Evolutionary conservation across 2,888 invertebrate genomes (phyloP).

Genomic region (Xanthia togata): DNA sequence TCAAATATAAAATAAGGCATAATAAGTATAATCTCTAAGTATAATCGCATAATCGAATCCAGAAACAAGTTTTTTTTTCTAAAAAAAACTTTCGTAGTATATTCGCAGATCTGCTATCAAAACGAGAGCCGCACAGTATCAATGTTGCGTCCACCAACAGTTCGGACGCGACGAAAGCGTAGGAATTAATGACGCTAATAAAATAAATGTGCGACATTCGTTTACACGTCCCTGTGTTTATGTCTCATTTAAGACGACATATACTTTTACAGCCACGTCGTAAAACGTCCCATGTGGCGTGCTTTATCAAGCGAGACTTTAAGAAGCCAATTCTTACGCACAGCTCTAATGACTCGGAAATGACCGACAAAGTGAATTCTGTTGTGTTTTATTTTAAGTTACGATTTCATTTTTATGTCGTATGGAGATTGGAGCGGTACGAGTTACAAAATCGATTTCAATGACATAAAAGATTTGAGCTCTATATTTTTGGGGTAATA

Average conservation of each 20-base stretch:
- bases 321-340: conserved; percentile 79
- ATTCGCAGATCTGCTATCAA: conserved; percentile 17
- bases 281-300: conserved; percentile 87
- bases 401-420: conserved; percentile 64
- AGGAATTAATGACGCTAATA: conserved; percentile 88
- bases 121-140: conserved; percentile 50
- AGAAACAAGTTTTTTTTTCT: background rate
- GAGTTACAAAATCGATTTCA: conserved; percentile 55
- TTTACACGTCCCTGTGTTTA: conserved; percentile 89
- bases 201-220: conserved; percentile 90
- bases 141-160: conserved; percentile 63
- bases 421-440: conserved; percentile 42
- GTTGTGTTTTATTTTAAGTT: conserved; percentile 65
- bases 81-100: too few relatives aligned
- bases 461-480: conserved; percentile 45
- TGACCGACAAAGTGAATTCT: conserved; percentile 78
- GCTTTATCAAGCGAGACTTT: conserved; percentile 79
- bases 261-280: conserved; percentile 87
- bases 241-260: conserved; percentile 90
- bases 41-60: background rate
- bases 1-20: background rate
- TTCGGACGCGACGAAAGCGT: conserved; percentile 83
- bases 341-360: conserved; percentile 78
- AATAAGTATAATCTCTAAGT: too few relatives aligned
- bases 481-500: conserved; percentile 48